Evolutionary conservation across 2,113 vertebrate genomes (phyloP).

Genomic region (Neolamprologus fasciatus): DNA sequence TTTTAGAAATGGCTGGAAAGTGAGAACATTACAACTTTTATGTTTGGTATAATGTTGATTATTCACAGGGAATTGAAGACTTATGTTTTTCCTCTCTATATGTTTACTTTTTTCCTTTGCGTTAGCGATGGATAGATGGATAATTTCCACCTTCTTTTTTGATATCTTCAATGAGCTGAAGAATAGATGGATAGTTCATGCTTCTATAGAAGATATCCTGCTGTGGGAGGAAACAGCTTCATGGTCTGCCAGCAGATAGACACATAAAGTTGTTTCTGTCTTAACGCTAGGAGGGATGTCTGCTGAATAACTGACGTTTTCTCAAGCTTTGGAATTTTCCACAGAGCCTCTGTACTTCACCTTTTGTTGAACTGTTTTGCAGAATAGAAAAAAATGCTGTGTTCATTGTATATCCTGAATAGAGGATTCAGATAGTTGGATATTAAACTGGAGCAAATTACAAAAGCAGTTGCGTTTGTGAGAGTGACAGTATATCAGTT

Average conservation of each 20-base stretch:
- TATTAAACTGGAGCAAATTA: background rate
- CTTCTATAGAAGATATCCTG: background rate
- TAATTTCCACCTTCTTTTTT: background rate
- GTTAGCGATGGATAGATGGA: background rate
- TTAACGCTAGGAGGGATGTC: background rate
- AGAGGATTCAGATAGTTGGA: background rate
- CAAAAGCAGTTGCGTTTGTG: background rate
- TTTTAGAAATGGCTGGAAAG: background rate
- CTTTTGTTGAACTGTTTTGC: background rate
- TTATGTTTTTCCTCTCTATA: background rate
- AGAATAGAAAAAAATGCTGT: background rate
- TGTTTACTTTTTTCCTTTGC: background rate
- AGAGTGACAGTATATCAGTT: background rate
- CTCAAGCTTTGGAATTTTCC: background rate
- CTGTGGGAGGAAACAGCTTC: background rate
- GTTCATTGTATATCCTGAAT: background rate
- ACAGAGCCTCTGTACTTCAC: background rate
- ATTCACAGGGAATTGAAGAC: background rate
- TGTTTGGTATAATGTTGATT: background rate
- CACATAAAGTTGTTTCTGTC: background rate
- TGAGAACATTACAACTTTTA: background rate
- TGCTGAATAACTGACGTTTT: background rate
- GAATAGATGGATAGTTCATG: constrained; percentile 8
- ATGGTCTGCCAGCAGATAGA: constrained; percentile 13
- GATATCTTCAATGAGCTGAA: background rate